Percentiles rank a stretch among this genome's conserved stretches.
phyloP scores from a whole-genome alignment of 2,113 vertebrate genomes.

The Eclectus roratus region DNA sequence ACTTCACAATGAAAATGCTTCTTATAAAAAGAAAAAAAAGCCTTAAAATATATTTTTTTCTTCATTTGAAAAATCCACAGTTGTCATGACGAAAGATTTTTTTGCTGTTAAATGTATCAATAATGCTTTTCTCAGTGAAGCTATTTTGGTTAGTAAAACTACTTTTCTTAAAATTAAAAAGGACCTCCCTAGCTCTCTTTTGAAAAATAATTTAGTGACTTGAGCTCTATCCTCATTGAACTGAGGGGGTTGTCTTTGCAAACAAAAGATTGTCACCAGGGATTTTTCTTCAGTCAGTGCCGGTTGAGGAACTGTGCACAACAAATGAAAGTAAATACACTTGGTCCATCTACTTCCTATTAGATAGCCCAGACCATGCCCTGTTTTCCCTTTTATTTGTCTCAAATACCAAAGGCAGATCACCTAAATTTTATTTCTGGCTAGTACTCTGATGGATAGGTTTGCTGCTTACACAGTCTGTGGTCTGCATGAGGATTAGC shows the following conservation, averaged over 20 bases:
- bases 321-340: background rate
- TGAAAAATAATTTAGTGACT: background rate
- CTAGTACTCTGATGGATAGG: background rate
- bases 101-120: background rate
- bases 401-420: background rate
- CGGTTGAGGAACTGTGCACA: background rate
- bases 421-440: background rate
- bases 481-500: background rate
- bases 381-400: background rate
- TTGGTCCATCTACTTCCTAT: background rate
- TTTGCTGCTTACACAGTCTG: background rate
- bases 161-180: background rate
- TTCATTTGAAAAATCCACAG: background rate
- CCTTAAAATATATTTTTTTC: background rate
- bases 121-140: background rate
- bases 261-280: background rate
- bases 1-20: background rate
- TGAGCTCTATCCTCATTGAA: background rate
- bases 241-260: background rate
- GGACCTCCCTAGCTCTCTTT: background rate
- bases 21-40: background rate
- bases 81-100: background rate
- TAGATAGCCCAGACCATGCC: background rate
- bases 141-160: background rate
- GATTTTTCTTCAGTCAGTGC: background rate